Conservation (phyloP, 2,888 invertebrate genomes). For the Metalampra italica region DNA sequence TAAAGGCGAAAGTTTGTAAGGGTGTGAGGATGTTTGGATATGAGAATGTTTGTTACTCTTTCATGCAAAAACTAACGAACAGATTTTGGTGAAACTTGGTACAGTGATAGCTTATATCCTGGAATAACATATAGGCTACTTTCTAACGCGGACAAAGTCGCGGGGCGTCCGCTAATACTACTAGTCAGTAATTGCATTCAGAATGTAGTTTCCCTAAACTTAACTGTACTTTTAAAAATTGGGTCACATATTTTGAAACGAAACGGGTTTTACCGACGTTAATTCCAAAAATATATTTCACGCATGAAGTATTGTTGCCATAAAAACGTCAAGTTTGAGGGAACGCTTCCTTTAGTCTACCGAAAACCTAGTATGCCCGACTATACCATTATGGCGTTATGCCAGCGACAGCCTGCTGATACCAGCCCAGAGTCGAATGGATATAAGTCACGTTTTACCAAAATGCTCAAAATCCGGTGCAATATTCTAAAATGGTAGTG, state of each 20-base stretch:
- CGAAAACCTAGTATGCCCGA: conserved; percentile 42
- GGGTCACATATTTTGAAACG: not conserved
- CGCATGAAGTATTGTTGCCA: conserved; percentile 39
- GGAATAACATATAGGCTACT: too few relatives aligned
- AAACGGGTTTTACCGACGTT: conserved; percentile 7
- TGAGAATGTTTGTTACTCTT: too few relatives aligned
- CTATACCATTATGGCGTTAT: conserved; percentile 57
- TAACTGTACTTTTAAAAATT: too few relatives aligned
- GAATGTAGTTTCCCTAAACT: too few relatives aligned
- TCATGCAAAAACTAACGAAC: too few relatives aligned
- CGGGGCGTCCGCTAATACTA: too few relatives aligned
- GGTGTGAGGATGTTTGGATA: too few relatives aligned
- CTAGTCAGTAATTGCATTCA: too few relatives aligned
- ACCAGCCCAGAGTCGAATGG: conserved; percentile 35
- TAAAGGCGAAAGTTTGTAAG: too few relatives aligned
- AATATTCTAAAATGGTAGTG: conserved; percentile 40
- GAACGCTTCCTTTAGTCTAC: conserved; percentile 49
- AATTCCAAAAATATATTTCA: conserved; percentile 28
- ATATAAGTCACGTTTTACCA: conserved; percentile 56
- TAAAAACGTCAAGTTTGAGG: conserved; percentile 56
- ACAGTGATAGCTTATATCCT: too few relatives aligned
- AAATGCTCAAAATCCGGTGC: conserved; percentile 49
- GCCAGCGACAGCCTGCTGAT: conserved; percentile 37
- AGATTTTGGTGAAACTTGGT: too few relatives aligned
- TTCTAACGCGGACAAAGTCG: too few relatives aligned